phyloP scores from a whole-genome alignment of 2,113 vertebrate genomes.

The Oreocharis arfaki region DNA sequence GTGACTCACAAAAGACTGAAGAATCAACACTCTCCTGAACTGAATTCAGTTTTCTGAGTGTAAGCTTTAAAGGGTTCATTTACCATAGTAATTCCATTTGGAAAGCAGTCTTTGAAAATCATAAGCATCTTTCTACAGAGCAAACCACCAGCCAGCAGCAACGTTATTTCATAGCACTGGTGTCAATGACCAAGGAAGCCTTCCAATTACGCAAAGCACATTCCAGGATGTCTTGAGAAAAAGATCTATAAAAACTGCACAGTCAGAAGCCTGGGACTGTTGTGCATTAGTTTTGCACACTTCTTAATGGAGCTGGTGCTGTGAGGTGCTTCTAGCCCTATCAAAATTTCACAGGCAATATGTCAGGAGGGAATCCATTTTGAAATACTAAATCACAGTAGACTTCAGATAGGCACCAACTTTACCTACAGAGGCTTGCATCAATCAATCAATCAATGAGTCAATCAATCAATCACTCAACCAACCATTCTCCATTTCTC shows the following conservation, averaged over 20 bases:
- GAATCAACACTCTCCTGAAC: neutral
- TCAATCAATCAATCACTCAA: neutral
- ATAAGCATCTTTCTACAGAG: neutral
- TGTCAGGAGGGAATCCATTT: neutral
- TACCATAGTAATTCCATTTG: neutral
- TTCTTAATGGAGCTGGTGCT: neutral
- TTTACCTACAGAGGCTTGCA: neutral
- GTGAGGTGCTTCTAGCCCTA: neutral
- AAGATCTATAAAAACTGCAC: neutral
- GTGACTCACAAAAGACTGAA: slow-evolving; percentile 15
- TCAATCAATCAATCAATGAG: neutral
- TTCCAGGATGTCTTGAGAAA: neutral
- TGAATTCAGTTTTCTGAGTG: neutral
- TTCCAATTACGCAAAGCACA: neutral
- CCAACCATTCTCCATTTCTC: neutral
- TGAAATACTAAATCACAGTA: neutral
- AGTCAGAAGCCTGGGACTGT: neutral
- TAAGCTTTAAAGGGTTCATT: neutral
- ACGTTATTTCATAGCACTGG: neutral
- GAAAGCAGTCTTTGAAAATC: neutral
- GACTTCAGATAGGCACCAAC: neutral
- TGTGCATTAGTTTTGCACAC: neutral
- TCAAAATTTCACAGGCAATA: neutral
- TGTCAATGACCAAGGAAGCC: neutral
- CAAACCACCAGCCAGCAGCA: neutral